phyloP scores from a whole-genome alignment of 2,113 vertebrate species.

The Smithornis capensis region DNA sequence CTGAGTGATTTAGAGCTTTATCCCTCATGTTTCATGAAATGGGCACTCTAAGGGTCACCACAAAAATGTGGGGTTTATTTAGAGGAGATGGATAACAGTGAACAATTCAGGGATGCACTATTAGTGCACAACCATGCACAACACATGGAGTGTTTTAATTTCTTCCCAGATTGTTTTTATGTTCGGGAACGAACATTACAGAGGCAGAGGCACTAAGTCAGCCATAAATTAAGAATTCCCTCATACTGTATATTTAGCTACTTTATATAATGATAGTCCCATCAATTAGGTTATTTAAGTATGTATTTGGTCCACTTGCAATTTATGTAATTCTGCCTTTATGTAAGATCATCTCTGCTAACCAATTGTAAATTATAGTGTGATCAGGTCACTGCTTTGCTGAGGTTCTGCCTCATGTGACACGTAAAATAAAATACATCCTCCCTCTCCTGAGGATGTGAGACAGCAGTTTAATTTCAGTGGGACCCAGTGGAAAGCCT shows the following conservation, averaged over 20 bases:
- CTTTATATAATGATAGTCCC: neutral
- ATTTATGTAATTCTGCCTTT: constrained; percentile 1
- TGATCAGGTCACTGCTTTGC: neutral
- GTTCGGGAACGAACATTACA: neutral
- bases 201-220: neutral
- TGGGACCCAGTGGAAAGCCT: neutral
- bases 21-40: neutral
- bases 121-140: neutral
- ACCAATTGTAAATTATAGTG: neutral
- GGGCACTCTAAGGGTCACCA: neutral
- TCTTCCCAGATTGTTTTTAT: neutral
- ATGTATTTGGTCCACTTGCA: neutral
- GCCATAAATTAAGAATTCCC: neutral
- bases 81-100: neutral
- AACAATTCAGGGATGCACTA: neutral
- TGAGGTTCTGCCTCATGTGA: neutral
- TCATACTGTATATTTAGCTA: neutral
- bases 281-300: constrained; percentile 32
- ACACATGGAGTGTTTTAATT: neutral
- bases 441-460: neutral
- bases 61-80: neutral
- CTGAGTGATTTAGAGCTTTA: neutral
- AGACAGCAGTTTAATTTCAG: neutral
- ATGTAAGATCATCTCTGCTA: neutral
- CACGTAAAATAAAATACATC: neutral